phyloP scores from a whole-genome alignment of 1,140 invertebrate genomes.

The Polypedilum pembai region DNA sequence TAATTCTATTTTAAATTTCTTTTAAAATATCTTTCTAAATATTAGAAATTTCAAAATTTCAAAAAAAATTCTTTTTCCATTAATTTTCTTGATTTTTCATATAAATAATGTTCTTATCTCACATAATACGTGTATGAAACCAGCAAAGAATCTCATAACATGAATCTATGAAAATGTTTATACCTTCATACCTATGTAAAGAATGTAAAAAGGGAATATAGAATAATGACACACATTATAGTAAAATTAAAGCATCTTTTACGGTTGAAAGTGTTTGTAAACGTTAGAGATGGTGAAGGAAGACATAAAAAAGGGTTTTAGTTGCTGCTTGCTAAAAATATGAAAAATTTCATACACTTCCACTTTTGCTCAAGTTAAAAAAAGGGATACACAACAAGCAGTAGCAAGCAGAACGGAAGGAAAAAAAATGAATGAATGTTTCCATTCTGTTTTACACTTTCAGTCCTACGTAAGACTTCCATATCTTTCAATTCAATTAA shows the following conservation, averaged over 20 bases:
- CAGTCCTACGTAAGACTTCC: background rate
- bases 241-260: slow-evolving; percentile 13
- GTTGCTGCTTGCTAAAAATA: background rate
- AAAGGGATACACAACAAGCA: background rate
- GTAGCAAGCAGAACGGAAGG: background rate
- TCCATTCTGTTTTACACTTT: background rate
- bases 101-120: background rate
- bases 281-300: background rate
- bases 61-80: background rate
- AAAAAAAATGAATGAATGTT: background rate
- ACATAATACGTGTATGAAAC: background rate
- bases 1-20: too few species aligned
- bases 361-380: too few species aligned
- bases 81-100: background rate
- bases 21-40: too few species aligned
- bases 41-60: too few species aligned
- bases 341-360: background rate
- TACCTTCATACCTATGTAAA: background rate
- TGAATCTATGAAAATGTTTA: background rate
- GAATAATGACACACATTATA: slow-evolving; percentile 14
- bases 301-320: slow-evolving; percentile 4
- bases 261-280: background rate
- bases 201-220: background rate
- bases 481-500: slow-evolving; percentile 27
- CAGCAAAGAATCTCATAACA: background rate